These are phyloP conservation scores for Caranx ignobilis DNA, from an alignment of 2,113 vertebrate genomes.

Conservation along the genomic window DNA sequence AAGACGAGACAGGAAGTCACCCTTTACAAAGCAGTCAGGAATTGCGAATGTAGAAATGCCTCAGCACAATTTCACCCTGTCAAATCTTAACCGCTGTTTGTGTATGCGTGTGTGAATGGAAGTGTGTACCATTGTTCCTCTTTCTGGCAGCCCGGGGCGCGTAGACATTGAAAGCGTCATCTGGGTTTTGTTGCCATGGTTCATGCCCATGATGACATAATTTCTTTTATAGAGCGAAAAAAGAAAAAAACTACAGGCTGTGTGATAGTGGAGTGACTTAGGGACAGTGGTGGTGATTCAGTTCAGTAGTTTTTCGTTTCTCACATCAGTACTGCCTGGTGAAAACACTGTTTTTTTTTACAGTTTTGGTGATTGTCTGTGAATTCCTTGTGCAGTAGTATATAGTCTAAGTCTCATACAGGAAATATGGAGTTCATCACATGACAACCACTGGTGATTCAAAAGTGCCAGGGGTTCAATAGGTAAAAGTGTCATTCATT, in stretches of 20 bases:
- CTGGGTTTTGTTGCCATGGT: not conserved
- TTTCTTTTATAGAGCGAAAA: not conserved
- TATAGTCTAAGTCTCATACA: too few species aligned
- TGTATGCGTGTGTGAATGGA: not conserved
- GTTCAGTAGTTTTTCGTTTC: too few species aligned
- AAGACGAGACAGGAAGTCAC: not conserved
- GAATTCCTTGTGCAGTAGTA: not conserved
- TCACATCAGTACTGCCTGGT: not conserved
- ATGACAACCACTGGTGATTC: not conserved
- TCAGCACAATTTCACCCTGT: not conserved
- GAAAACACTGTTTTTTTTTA: not conserved
- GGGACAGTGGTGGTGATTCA: not conserved
- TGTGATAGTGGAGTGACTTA: not conserved
- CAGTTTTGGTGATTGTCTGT: not conserved
- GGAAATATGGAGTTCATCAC: not conserved
- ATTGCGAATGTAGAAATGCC: not conserved
- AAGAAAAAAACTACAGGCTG: not conserved
- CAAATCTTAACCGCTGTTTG: not conserved
- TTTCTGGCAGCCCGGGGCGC: not conserved
- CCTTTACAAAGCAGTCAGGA: not conserved
- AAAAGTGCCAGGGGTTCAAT: too few species aligned
- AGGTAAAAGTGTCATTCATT: not conserved
- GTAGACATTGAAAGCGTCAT: not conserved
- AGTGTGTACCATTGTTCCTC: not conserved
- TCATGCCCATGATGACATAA: not conserved